Evolutionary conservation across 2,888 invertebrate genomes (phyloP), one percentile per base, ranked within the genome.

Genomic region (Spicauda simplicius): DNA sequence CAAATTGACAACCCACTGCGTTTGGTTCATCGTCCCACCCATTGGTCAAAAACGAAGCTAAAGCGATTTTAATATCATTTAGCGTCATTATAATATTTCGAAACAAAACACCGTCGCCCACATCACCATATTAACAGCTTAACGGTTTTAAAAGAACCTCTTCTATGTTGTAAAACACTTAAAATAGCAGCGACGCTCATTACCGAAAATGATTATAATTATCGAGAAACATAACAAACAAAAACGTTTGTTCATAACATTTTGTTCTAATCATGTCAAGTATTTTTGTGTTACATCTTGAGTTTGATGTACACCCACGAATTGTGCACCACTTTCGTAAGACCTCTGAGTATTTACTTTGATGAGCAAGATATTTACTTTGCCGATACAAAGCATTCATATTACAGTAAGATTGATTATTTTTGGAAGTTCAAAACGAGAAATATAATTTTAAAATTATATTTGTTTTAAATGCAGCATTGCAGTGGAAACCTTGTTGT

Each of bases 291-390:
- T 81, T 81, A 77, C 78, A 77, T 76, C 74, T 76, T 69, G 45
- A 73, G 77, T 79, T 78, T 81, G 79, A 82, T 80, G 76, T 74
- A 82, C 85, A 83, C 85, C 86, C 83, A 87, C 86, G 77, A 72
- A 19, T 20, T n/a, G 12, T 18, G 18, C 50, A 41, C 64, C 64
- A 58, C 57, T 58, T 58, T 64, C 16, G 19, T 25, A 18, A 20
- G 64, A 33, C 7, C 57, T 58, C 8, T 50, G 5, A 4, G 25
- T 4, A 25, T 25, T n/a, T n/a, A n/a, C n/a, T n/a, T n/a, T n/a
- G n/a, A n/a, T n/a, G n/a, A n/a, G n/a, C n/a, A n/a, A n/a, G 25
- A 4, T 25, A 25, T 25, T 25, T 25, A 25, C 25, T 2, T 25
- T 5, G 10, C 33, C 3, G 10, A 8, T 33, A 8, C 33, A 8